Percentiles rank a stretch among this genome's conserved stretches.
Conservation (phyloP, 2,113 vertebrate genomes). For the Lanius ludovicianus region DNA sequence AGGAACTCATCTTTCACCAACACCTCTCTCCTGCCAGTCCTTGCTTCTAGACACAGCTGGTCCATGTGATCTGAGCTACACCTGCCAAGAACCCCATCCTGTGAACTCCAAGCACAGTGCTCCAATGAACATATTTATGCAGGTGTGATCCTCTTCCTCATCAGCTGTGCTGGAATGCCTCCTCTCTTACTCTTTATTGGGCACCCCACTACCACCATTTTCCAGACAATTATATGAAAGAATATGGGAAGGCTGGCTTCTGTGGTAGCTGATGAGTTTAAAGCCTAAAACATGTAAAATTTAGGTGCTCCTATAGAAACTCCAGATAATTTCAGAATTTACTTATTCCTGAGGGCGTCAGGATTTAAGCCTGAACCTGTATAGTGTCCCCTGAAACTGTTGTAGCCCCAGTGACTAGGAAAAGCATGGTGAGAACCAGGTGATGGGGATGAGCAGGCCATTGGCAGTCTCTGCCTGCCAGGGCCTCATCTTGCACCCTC, state of each 20-base stretch:
- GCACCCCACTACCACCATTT: background rate
- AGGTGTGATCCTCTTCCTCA: background rate
- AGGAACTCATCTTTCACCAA: background rate
- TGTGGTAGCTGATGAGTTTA: fast-evolving
- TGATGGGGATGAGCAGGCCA: background rate
- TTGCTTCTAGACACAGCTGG: background rate
- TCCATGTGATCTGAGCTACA: background rate
- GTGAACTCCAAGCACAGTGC: background rate
- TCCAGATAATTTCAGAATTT: background rate
- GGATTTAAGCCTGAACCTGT: background rate
- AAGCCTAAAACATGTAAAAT: background rate
- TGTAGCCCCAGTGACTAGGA: background rate
- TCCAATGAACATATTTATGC: background rate
- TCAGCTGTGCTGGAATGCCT: background rate
- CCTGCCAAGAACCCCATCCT: background rate
- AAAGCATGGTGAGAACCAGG: background rate
- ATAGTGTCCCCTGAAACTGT: background rate
- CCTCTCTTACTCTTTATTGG: background rate
- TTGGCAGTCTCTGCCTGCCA: background rate
- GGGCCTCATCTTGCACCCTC: background rate
- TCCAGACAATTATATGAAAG: background rate
- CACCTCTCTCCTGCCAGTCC: background rate
- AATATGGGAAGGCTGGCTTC: background rate
- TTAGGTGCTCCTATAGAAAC: background rate
- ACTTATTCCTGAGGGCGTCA: background rate